Evolutionary conservation across 2,888 invertebrate genomes (phyloP).

Genomic region (Deilephila elpenor): DNA sequence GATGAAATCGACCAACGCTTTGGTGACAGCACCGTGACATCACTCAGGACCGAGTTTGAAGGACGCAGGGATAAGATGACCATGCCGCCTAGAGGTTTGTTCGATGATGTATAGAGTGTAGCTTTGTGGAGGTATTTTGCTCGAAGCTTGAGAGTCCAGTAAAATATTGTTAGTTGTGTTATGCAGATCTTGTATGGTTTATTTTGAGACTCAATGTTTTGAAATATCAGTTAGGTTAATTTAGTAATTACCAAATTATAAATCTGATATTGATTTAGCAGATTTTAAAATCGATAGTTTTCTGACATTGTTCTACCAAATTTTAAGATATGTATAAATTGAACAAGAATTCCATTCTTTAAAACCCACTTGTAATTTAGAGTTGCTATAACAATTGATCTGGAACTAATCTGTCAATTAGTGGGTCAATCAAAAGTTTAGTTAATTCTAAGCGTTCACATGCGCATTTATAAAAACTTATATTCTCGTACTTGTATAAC

Average conservation of each 20-base stretch:
- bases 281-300: too few species aligned
- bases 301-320: too few species aligned
- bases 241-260: too few species aligned
- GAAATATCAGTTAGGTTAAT: too few species aligned
- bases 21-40: conserved; percentile 85
- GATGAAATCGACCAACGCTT: conserved; percentile 87
- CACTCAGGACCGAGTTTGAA: conserved; percentile 62
- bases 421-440: neutral
- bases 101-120: conserved; percentile 89
- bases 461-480: neutral
- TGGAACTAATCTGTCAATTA: neutral
- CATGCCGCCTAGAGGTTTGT: conserved; percentile 90
- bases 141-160: too few species aligned
- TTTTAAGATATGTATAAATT: too few species aligned
- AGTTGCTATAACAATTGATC: neutral
- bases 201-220: too few species aligned
- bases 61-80: conserved; percentile 82
- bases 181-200: too few species aligned
- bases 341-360: too few species aligned
- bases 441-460: neutral
- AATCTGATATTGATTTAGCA: too few species aligned
- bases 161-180: neutral
- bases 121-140: conserved; percentile 26
- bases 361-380: too few species aligned
- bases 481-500: neutral